Percentiles rank a stretch among this genome's conserved stretches.
These are phyloP conservation scores for Solea senegalensis DNA, from an alignment of 2,113 vertebrate genomes.

Conservation along the genomic window DNA sequence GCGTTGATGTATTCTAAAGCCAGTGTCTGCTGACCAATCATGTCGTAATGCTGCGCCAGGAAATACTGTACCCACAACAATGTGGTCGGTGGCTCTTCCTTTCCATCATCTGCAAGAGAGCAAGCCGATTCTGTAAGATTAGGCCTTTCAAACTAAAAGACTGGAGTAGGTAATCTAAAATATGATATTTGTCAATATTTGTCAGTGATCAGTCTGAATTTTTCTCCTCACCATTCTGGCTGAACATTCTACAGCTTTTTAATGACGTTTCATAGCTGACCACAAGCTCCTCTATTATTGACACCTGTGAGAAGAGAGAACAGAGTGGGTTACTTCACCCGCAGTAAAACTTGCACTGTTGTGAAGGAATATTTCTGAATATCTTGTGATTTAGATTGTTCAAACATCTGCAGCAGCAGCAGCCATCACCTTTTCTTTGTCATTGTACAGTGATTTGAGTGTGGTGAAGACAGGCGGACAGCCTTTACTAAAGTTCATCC, in stretches of 20 bases:
- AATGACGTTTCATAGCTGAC: slow-evolving; percentile 93
- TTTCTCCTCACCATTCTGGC: slow-evolving; percentile 88
- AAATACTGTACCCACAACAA: slow-evolving; percentile 99
- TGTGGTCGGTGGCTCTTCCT: slow-evolving; percentile 96
- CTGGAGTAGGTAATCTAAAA: background rate
- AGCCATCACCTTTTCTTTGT: slow-evolving; percentile 91
- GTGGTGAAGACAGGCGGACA: slow-evolving; percentile 98
- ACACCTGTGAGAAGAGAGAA: slow-evolving; percentile 85
- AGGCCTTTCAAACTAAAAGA: background rate
- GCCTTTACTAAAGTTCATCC: slow-evolving; percentile 98
- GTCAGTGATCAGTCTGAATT: background rate
- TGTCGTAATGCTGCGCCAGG: slow-evolving; percentile 97
- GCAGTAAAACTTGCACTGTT: background rate
- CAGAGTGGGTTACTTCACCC: background rate
- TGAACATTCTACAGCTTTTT: slow-evolving; percentile 93
- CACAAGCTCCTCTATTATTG: slow-evolving; percentile 93
- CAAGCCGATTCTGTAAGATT: background rate
- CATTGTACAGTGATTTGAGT: slow-evolving; percentile 92
- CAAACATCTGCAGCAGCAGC: background rate
- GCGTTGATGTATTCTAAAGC: slow-evolving; percentile 96
- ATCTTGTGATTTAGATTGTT: background rate
- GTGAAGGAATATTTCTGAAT: background rate
- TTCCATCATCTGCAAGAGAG: slow-evolving; percentile 89
- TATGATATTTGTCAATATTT: no score
- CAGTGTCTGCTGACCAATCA: slow-evolving; percentile 88